Evolutionary conservation across 2,888 invertebrate species (phyloP), one percentile per base, ranked within the genome.

Genomic region (Panopea generosa): DNA sequence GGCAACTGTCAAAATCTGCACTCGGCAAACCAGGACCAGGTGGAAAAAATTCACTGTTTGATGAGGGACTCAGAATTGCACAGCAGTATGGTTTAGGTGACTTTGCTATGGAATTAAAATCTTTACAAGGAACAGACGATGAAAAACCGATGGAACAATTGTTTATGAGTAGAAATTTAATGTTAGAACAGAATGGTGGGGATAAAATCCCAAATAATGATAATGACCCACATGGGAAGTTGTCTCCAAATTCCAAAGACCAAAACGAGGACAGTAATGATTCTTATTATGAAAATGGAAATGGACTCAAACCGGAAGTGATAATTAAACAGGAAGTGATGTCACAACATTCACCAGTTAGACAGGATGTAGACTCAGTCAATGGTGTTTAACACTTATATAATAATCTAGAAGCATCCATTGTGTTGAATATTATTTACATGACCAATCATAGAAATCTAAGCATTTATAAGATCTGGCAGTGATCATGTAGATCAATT

Each of bases 1-100:
- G 56, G 33, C 56, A 59, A 14, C 49, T 71, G 3, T 56, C 63
- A 14, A 71, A 71, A 57, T 57, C 52, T 20, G 57, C 65, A n/a
- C 33, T 50, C 11, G 40, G 24, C 45, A 57, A 50, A 38, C 40
- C 55, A 20, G 55, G 29, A 9, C 24, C 50, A 2, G 62, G 65
- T 0, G 47, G 70, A 47, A 79, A 84, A 49, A 78, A 85, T 40
- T 73, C 83, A 0, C 88, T 93, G 22, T 92, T 93, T 84, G 93
- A 93, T 72, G 93, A 93, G 84, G 93, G 93, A n/a, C 88, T 93
- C 66, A 88, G 93, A 60, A 93, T 93, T 63, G 93, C 93, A 33
- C 89, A 90, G 74, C 90, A 90, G 76, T 91, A 90, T 55, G 91
- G 91, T n/a, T 84, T 91, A 83, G 85, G 87, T 2, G 91, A 91